Conservation (phyloP, 2,113 vertebrate species). For the Cryptomyrus ogoouensis region DNA sequence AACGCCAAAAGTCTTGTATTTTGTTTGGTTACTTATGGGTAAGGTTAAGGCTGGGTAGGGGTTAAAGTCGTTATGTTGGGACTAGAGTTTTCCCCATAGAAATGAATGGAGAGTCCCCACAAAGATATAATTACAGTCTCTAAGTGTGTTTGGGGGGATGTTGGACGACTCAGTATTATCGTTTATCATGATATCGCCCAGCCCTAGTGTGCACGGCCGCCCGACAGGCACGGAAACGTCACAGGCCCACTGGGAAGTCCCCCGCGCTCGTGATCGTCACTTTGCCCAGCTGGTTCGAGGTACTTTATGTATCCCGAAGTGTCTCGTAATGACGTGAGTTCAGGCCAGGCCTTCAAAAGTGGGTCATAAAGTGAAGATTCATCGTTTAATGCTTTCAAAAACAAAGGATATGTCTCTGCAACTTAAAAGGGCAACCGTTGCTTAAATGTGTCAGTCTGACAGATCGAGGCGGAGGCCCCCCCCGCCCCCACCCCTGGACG, state of each 20-base stretch:
- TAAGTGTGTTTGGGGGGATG: too few relatives aligned
- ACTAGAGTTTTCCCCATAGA: too few relatives aligned
- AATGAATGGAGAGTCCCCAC: too few relatives aligned
- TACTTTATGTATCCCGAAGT: not conserved
- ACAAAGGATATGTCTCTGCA: not conserved
- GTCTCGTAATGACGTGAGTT: not conserved
- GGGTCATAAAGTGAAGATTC: not conserved
- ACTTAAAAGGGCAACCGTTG: not conserved
- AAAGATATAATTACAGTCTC: too few relatives aligned
- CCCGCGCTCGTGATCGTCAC: too few relatives aligned
- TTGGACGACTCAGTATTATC: not conserved
- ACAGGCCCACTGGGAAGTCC: too few relatives aligned
- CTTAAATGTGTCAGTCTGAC: slow-evolving; percentile 41
- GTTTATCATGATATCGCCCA: not conserved
- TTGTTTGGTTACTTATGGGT: too few relatives aligned
- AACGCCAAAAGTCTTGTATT: too few relatives aligned
- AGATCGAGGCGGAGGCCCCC: slow-evolving; percentile 64
- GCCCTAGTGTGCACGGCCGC: too few relatives aligned
- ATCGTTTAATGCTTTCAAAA: not conserved
- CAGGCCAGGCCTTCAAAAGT: not conserved
- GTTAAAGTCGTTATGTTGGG: too few relatives aligned
- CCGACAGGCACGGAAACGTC: too few relatives aligned
- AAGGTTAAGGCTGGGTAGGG: too few relatives aligned
- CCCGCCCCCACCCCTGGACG: slow-evolving; percentile 47
- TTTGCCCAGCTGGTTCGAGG: not conserved